Evolutionary conservation across 2,797 vertebrate species (phyloP).

Genomic region (Lutjanus argentimaculatus): DNA sequence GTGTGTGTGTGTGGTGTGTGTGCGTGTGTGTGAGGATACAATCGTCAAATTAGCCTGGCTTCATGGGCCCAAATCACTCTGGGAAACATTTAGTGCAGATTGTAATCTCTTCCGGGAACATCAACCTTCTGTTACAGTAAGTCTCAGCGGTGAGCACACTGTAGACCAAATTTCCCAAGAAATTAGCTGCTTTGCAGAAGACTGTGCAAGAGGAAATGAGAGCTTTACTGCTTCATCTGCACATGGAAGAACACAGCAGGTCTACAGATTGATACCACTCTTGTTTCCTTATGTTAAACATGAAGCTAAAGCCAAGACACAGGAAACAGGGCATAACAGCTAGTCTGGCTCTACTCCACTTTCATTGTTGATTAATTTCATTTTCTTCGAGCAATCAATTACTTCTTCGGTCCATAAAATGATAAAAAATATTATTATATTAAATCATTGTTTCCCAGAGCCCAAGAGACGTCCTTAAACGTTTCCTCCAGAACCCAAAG

Average conservation of each 20-base stretch:
- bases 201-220: constrained; percentile 56
- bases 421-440: no score
- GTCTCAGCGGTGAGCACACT: constrained; percentile 42
- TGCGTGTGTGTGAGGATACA: constrained; percentile 1
- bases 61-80: constrained; percentile 59
- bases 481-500: no score
- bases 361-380: no score
- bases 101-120: constrained; percentile 71
- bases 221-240: constrained; percentile 43
- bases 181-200: constrained; percentile 25
- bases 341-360: background rate
- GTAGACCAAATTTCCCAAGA: constrained; percentile 18
- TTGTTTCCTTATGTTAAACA: background rate
- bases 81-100: constrained; percentile 77
- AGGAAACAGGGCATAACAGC: background rate
- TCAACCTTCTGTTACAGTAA: constrained; percentile 63
- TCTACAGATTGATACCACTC: background rate
- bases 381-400: no score
- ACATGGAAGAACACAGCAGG: constrained; percentile 10
- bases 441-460: no score
- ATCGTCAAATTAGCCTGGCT: constrained; percentile 51
- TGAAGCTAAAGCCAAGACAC: background rate
- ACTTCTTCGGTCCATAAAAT: no score
- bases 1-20: no score
- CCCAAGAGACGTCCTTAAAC: no score